Evolutionary conservation across 2,113 vertebrate species (phyloP).

Genomic region (Python bivittatus): DNA sequence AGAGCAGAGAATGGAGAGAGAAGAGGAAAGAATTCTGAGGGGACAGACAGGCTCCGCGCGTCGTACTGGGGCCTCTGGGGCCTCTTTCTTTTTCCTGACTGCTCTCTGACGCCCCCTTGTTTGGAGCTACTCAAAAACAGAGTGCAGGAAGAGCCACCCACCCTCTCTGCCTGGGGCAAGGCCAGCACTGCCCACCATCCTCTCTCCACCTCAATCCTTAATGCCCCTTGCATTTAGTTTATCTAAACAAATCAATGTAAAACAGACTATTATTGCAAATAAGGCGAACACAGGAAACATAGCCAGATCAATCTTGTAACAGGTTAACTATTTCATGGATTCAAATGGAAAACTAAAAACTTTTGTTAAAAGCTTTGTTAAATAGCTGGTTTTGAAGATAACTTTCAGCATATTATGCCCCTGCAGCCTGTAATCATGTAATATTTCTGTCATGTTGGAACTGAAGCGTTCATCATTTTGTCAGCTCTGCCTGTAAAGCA

Average conservation of each 20-base stretch:
- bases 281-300: background rate
- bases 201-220: background rate
- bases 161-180: background rate
- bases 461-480: constrained; percentile 79
- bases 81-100: background rate
- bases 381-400: constrained; percentile 60
- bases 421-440: constrained; percentile 56
- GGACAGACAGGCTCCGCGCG: background rate
- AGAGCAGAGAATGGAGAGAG: background rate
- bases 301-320: constrained; percentile 22
- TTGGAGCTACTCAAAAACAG: background rate
- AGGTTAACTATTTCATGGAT: constrained; percentile 45
- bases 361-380: constrained; percentile 62
- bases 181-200: background rate
- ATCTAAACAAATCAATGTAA: constrained; percentile 27
- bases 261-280: constrained; percentile 38
- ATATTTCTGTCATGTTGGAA: constrained; percentile 76
- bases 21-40: background rate
- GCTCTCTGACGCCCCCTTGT: background rate
- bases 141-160: background rate
- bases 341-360: constrained; percentile 49
- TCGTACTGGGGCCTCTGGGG: background rate
- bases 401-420: constrained; percentile 58
- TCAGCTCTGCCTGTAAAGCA: constrained; percentile 76
- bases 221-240: background rate